Conservation (phyloP, 2,797 vertebrate species). For the Enteromius afrohamiltoni region DNA sequence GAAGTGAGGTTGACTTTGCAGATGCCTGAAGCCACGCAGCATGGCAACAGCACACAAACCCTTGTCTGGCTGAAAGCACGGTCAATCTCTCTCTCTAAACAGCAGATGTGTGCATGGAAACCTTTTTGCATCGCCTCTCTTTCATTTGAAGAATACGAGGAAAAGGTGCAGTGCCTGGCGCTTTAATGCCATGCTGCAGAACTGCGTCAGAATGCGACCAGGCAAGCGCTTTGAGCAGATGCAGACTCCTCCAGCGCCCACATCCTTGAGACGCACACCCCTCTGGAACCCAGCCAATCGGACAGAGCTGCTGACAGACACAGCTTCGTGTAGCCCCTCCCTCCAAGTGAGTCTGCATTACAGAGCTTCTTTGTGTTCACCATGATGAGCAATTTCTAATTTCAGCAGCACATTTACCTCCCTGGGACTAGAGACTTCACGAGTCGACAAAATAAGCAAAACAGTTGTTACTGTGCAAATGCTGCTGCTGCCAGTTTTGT, state of each 20-base stretch:
- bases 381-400: conserved; percentile 48
- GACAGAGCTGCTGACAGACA: conserved; percentile 26
- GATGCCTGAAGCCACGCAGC: conserved; percentile 45
- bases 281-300: conserved; percentile 60
- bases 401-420: conserved; percentile 45
- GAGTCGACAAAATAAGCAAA: neutral
- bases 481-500: conserved; percentile 18
- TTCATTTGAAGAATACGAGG: neutral
- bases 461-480: conserved; percentile 13
- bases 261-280: conserved; percentile 56
- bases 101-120: conserved; percentile 33
- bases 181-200: conserved; percentile 67
- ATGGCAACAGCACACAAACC: conserved; percentile 49
- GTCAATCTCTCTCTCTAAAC: conserved; percentile 29
- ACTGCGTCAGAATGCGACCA: conserved; percentile 66
- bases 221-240: conserved; percentile 38
- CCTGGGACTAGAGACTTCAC: conserved; percentile 18
- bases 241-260: conserved; percentile 36
- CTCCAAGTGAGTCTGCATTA: conserved; percentile 34
- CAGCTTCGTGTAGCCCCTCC: conserved; percentile 15
- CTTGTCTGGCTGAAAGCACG: conserved; percentile 13
- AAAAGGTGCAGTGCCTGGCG: conserved; percentile 43
- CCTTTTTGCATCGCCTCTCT: conserved; percentile 5
- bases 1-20: conserved; percentile 46
- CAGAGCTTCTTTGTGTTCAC: conserved; percentile 53